These are phyloP conservation scores for Alviniconcha strummeri DNA, from an alignment of 2,888 invertebrate species.

Conservation along the genomic window DNA sequence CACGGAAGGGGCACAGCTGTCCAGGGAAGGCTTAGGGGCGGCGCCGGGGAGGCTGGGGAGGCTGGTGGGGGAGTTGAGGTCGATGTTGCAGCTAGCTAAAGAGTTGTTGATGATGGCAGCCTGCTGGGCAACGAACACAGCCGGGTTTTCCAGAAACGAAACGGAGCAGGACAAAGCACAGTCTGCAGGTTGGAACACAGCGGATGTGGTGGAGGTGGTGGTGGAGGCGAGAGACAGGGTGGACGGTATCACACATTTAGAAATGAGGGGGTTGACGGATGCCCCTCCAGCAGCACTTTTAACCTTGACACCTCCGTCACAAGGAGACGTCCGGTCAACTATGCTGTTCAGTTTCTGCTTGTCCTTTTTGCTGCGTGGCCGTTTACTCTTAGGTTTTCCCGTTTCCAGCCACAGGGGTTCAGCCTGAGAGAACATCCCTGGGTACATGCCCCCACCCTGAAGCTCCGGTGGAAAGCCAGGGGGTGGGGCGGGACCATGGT, in stretches of 20 bases:
- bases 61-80: slow-evolving; percentile 23
- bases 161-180: slow-evolving; percentile 43
- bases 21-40: background rate
- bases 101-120: slow-evolving; percentile 81
- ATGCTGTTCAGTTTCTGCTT: slow-evolving; percentile 55
- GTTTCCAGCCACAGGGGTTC: slow-evolving; percentile 46
- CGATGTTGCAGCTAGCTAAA: slow-evolving; percentile 40
- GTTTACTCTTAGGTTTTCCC: slow-evolving; percentile 49
- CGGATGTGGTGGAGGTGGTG: slow-evolving; percentile 20
- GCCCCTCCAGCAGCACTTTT: slow-evolving; percentile 8
- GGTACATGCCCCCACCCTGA: slow-evolving; percentile 26
- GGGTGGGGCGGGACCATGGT: background rate
- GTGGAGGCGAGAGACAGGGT: slow-evolving; percentile 1
- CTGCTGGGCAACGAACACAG: slow-evolving; percentile 92
- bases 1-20: background rate
- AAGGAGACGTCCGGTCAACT: slow-evolving; percentile 72
- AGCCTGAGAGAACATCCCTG: slow-evolving; percentile 36
- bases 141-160: slow-evolving; percentile 93
- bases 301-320: slow-evolving; percentile 74
- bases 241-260: slow-evolving; percentile 33
- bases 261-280: background rate
- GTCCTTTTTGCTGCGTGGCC: slow-evolving; percentile 53
- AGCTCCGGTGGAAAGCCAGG: slow-evolving; percentile 19
- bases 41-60: background rate
- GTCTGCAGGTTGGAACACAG: slow-evolving; percentile 24